Conservation (phyloP, 2,113 vertebrate species). For the Micronycteris hirsuta region DNA sequence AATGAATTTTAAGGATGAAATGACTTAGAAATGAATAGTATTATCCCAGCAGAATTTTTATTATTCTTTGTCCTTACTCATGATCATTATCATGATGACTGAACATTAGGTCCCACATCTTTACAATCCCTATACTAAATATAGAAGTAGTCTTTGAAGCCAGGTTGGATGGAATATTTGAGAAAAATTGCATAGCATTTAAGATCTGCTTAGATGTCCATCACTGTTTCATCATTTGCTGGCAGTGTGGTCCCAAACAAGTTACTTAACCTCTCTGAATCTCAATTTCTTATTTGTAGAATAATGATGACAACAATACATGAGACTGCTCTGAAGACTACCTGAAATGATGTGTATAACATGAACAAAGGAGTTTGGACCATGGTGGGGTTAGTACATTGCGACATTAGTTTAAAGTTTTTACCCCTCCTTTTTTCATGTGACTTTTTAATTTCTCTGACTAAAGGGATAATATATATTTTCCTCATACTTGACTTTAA, state of each 20-base stretch:
- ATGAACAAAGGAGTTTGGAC: background rate
- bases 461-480: background rate
- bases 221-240: background rate
- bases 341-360: background rate
- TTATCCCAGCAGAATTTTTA: conserved; percentile 20
- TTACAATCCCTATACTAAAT: conserved; percentile 19
- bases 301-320: background rate
- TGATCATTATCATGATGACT: conserved; percentile 32
- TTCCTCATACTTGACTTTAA: background rate
- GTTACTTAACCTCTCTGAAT: conserved; percentile 20
- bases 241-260: background rate
- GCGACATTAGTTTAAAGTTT: background rate
- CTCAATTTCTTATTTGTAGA: background rate
- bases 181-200: background rate
- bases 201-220: background rate
- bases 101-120: background rate
- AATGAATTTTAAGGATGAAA: conserved; percentile 40
- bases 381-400: background rate
- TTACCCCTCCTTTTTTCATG: background rate
- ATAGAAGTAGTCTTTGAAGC: conserved; percentile 31
- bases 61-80: conserved; percentile 34
- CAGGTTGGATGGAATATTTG: background rate
- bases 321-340: background rate
- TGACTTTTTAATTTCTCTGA: background rate
- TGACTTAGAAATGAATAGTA: conserved; percentile 39